Base-by-base conservation (phyloP, 2,888 invertebrate genomes). In the Tetragonula carbonaria region DNA sequence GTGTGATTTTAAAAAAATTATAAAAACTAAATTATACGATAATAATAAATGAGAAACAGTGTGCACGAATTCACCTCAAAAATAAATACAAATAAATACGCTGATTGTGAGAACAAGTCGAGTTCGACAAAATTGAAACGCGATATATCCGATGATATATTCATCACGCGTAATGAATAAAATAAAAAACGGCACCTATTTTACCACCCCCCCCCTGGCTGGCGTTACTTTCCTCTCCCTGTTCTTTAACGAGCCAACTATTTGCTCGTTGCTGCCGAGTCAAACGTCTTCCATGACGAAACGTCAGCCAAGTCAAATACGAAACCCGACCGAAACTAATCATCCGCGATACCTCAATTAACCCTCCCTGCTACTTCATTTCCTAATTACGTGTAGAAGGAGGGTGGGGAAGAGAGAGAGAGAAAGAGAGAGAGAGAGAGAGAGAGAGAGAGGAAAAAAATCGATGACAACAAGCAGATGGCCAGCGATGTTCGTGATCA, bases 311-410 rank as follows among this genome's bases (percentile, higher is more conserved):
- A 78, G 66, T 81, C 77, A 84, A 81, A 81, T 77, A 77, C 74
- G 74, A 23, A 77, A 82, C 67, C 63, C 63, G 70, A 73, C 62
- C 66, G 75, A 63, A 71, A 78, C 80, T 80, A 87, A 87, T 87
- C 85, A 87, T 33, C 70, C 76, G 57, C 70, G 87, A 87, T 78
- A 80, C 74, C 72, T 80, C 71, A 71, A 80, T 79, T 87, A 87
- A 82, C 80, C 73, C 68, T 75, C 59, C 66, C 53, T 67, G 63
- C 55, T 78, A 51, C 78, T 82, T 73, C 53, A 63, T 74, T 78
- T 80, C 66, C 13, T 59, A 71, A 57, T 74, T 74, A 51, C 59
- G 14, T 16, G n/a, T 1, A 33, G 51, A 21, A 23, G 45, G 38
- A 8, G 8, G 38, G 38, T 28, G 28, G 28, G 33, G 33, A 23